Conservation (phyloP, 2,888 invertebrate genomes). For the Prenolepis imparis region DNA sequence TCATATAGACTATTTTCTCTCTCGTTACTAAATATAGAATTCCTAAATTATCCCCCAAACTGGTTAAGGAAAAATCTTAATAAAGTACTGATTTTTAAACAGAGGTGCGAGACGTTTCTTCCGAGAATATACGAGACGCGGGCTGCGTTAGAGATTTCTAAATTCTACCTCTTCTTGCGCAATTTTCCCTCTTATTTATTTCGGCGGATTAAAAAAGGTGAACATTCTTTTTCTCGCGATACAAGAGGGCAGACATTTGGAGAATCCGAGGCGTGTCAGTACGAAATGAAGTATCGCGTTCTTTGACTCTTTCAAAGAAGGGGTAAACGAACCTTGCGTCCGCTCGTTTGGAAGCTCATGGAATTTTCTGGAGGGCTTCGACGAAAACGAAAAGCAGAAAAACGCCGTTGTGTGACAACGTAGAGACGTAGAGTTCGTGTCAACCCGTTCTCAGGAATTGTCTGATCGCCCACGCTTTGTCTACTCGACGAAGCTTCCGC, state of each 20-base stretch:
- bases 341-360: neutral
- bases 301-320: neutral
- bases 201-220: neutral
- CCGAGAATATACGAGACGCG: neutral
- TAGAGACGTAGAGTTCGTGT: neutral
- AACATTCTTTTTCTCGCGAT: neutral
- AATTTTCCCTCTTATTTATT: neutral
- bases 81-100: neutral
- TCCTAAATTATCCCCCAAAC: neutral
- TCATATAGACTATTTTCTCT: neutral
- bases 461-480: neutral
- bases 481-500: neutral
- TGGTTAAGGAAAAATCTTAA: neutral
- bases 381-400: conserved; percentile 69
- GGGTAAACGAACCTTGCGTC: neutral
- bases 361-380: conserved; percentile 50
- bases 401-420: conserved; percentile 56
- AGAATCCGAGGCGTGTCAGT: neutral
- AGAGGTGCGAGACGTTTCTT: neutral
- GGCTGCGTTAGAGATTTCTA: neutral
- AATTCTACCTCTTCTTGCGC: neutral
- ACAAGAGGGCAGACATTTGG: neutral
- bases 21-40: neutral
- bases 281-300: neutral
- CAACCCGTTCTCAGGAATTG: neutral